Base-by-base conservation (phyloP, 2,113 vertebrate species). In the Neodon shergylaensis region DNA sequence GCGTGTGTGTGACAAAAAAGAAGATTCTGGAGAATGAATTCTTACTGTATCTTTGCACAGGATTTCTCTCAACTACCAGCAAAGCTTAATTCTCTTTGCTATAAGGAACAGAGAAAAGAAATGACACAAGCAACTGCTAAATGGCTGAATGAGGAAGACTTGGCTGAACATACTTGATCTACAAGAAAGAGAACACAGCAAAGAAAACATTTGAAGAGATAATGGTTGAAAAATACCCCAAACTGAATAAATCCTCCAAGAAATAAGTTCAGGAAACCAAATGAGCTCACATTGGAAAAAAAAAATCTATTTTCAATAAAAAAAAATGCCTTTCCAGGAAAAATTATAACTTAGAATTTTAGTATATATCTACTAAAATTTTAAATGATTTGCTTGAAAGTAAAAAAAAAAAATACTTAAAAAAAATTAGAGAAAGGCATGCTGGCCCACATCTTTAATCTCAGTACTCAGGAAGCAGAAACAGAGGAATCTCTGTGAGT, bases 161-260 rank as follows among this genome's bases (percentile, higher is more conserved):
- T n/a, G 16, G 24, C 21, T 49, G 39, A 72, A 66, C n/a, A 42
- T 24, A 77, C 24, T 70, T n/a, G 22, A 79, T 68, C 52, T 61
- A 61, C 2, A 84, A 44, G 31, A 83, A 82, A 92, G 11, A 84
- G 61, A 91, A 74, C 36, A 74, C 4, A 61, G 58, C 78, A 94
- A 42, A 88, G 68, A 83, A 87, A 86, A 82, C 72, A 76, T 82
- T 68, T 86, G 36, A 65, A 92, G 58, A 76, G 33, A 72, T 49
- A 83, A 82, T 70, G 16, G 12, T 26, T 88, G n/a, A 90, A 68
- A 97, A 88, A 83, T 93, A 74, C 28, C 13, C 54, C 73, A 89
- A 84, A 39, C 14, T 66, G 26, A 78, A 58, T 68, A 61, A 88
- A 93, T 2, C 4, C 39, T 63, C 12, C 3, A 70, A 93, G 58